Evolutionary conservation across 2,888 invertebrate species (phyloP).

Genomic region (Steinernema scapterisci): DNA sequence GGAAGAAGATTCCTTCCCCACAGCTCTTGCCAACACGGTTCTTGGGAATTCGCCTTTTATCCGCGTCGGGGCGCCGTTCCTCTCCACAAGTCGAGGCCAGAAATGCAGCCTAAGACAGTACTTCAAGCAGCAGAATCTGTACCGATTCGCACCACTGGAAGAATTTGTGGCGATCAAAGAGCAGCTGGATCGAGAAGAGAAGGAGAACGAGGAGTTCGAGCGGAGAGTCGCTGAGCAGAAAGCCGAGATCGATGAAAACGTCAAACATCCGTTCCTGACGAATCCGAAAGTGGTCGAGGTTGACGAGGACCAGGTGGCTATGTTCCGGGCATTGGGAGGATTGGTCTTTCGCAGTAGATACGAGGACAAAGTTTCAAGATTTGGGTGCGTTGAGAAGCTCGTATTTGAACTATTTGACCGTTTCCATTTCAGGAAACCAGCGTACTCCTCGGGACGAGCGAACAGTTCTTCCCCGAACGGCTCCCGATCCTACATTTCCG

Average conservation of each 20-base stretch:
- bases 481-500: neutral
- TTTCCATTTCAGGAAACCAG: constrained; percentile 31
- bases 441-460: constrained; percentile 36
- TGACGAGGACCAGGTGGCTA: constrained; percentile 78
- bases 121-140: constrained; percentile 59
- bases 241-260: constrained; percentile 36
- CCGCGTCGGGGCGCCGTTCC: constrained; percentile 81
- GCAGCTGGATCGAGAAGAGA: constrained; percentile 22
- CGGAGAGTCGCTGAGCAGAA: constrained; percentile 37
- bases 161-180: constrained; percentile 34
- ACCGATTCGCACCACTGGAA: constrained; percentile 34
- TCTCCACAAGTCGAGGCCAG: constrained; percentile 77
- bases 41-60: constrained; percentile 86
- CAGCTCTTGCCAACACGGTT: constrained; percentile 46
- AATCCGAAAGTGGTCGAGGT: constrained; percentile 71
- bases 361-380: constrained; percentile 33
- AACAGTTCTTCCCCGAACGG: constrained; percentile 23
- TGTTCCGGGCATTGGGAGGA: constrained; percentile 85
- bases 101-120: constrained; percentile 73
- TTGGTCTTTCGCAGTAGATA: constrained; percentile 55
- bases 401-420: neutral
- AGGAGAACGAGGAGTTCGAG: constrained; percentile 35
- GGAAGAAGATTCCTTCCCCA: constrained; percentile 46
- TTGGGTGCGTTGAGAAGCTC: neutral
- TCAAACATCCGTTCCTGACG: constrained; percentile 29